Conservation (phyloP, 2,797 vertebrate genomes). For the Chaenodraco wilsoni region DNA sequence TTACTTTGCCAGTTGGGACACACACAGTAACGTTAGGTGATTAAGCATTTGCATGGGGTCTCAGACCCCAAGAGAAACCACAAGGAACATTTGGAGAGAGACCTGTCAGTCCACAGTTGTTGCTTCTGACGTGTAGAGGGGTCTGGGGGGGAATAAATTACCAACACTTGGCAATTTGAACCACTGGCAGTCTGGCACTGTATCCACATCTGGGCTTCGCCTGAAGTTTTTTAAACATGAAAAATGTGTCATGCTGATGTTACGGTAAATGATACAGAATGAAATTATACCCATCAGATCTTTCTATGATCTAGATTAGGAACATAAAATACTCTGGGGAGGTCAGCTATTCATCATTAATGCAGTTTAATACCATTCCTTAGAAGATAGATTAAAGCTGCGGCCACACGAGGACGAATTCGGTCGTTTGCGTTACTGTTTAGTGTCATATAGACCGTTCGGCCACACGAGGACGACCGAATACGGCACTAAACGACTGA, state of each 20-base stretch:
- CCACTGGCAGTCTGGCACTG: constrained; percentile 57
- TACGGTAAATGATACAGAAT: constrained; percentile 37
- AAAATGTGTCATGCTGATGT: constrained; percentile 45
- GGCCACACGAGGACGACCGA: too few species aligned
- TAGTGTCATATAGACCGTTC: too few species aligned
- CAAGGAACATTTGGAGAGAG: constrained; percentile 51
- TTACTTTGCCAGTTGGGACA: constrained; percentile 70
- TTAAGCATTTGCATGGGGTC: constrained; percentile 63
- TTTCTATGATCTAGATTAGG: constrained; percentile 37
- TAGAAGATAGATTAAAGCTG: constrained; percentile 16
- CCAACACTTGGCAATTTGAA: constrained; percentile 42
- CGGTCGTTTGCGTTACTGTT: too few species aligned
- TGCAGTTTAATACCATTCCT: neutral
- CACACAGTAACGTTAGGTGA: constrained; percentile 68
- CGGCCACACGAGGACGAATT: too few species aligned
- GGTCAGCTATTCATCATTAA: constrained; percentile 41
- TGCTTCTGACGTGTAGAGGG: constrained; percentile 25
- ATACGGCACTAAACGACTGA: too few species aligned
- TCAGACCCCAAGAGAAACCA: constrained; percentile 45
- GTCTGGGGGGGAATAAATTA: constrained; percentile 53
- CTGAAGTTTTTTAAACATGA: constrained; percentile 54
- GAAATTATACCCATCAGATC: constrained; percentile 33
- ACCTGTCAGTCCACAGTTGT: constrained; percentile 34
- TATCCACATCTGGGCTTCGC: constrained; percentile 62
- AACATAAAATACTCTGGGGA: constrained; percentile 36